Percentiles rank a stretch among this genome's conserved stretches.
Conservation (phyloP, 2,888 invertebrate species). For the Barypeithes pellucidus region DNA sequence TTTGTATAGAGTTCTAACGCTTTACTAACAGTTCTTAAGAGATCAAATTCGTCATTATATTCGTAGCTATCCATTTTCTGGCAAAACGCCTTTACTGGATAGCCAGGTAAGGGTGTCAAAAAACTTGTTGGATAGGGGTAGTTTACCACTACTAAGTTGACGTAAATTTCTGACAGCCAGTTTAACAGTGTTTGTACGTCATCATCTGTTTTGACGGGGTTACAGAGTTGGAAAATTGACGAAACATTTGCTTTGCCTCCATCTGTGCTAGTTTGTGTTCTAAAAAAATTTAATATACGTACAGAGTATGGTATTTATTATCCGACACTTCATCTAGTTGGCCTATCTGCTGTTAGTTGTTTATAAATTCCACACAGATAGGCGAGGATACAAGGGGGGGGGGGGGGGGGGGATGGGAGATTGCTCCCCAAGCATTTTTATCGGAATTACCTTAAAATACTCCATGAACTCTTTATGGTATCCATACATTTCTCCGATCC, state of each 20-base stretch:
- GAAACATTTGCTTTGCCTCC: conserved; percentile 82
- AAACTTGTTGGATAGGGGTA: conserved; percentile 94
- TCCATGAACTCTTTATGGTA: conserved; percentile 87
- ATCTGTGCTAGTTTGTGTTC: conserved; percentile 73
- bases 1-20: conserved; percentile 87
- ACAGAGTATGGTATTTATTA: too few species aligned
- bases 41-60: conserved; percentile 44
- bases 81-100: conserved; percentile 84
- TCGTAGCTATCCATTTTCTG: conserved; percentile 70
- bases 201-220: conserved; percentile 75
- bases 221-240: conserved; percentile 84
- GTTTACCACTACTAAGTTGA: conserved; percentile 93
- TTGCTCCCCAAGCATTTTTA: too few species aligned
- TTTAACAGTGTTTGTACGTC: conserved; percentile 76
- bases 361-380: too few species aligned
- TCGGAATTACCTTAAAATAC: conserved; percentile 76
- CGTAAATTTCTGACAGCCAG: conserved; percentile 83
- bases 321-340: too few species aligned
- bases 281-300: conserved; percentile 57
- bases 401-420: too few species aligned
- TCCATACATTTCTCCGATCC: conserved; percentile 76
- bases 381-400: too few species aligned
- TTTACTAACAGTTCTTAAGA: conserved; percentile 78
- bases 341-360: too few species aligned
- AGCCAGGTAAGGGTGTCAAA: conserved; percentile 85